phyloP scores from a whole-genome alignment of 2,797 vertebrate genomes.

The Epinephelus malabaricus region DNA sequence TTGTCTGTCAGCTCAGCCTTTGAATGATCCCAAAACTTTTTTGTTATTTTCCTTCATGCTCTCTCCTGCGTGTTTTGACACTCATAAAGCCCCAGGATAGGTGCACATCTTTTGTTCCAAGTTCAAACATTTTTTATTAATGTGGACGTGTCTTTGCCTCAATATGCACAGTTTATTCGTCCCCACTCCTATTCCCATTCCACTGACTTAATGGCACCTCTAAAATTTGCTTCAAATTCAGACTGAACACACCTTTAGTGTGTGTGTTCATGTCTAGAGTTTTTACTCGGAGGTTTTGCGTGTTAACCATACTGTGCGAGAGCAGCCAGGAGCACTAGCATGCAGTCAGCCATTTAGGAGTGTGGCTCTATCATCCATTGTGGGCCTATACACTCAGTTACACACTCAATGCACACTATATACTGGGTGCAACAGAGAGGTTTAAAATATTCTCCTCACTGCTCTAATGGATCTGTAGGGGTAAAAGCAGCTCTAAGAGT shows the following conservation, averaged over 20 bases:
- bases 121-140: background rate
- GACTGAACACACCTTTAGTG: background rate
- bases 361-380: background rate
- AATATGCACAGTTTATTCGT: no score
- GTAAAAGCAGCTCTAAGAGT: constrained; percentile 35
- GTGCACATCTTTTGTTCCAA: background rate
- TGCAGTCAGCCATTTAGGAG: background rate
- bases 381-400: constrained; percentile 3
- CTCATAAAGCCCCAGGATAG: no score
- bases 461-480: constrained; percentile 72
- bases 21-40: background rate
- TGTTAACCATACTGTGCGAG: constrained; percentile 1
- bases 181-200: background rate
- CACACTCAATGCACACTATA: constrained; percentile 13
- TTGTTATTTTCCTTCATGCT: background rate
- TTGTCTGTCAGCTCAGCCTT: background rate
- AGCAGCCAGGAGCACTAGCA: background rate
- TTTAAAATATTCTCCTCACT: constrained; percentile 53
- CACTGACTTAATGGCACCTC: background rate
- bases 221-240: background rate
- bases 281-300: background rate
- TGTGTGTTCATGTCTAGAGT: background rate
- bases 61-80: background rate
- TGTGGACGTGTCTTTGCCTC: background rate
- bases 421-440: constrained; percentile 34